Base-by-base conservation (phyloP, 2,888 invertebrate species). In the Protodeltote pygarga region DNA sequence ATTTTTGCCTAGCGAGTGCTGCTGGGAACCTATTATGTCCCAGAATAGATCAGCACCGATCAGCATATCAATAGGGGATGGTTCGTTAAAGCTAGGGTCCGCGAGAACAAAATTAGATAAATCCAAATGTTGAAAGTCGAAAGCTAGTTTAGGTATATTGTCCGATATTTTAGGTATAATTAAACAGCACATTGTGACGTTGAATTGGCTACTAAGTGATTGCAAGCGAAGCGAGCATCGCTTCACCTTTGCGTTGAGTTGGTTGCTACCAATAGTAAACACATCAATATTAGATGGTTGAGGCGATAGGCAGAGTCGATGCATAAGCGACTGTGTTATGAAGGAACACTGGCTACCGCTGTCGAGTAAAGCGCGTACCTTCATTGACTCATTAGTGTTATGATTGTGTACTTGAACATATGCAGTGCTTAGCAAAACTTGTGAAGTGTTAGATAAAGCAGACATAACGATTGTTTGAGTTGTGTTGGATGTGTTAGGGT, bases 41-140 rank as follows among this genome's bases (percentile, higher is more conserved):
- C 64, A 58, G 14, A 67, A 53, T 5, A 50, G 10, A 17, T 62
- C 62, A 3, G 58, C 42, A 3, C 63, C 57, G 11, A 61, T 54
- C 3, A 63, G 32, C 13, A 62, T 31, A 9, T 60, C 59, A 3
- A 58, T 40, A 4, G 29, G 1, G 2, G 45, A 38, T 11, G 60
- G 52, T 6, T 46, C 21, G 29, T 62, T 11, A 24, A 63, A 61
- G 3, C 3, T 40, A 9, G 53, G 54, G 23, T 65, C 59, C 13
- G 55, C 53, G 24, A 60, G 10, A 11, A 44, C 28, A 16, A 24
- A 14, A 1, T 35, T 20, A 13, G 40, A 25, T 10, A 49, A 21
- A 0, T 34, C 24, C 6, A 44, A 6, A 16, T 21, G 9, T 10
- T 16, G 24, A 10, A 34, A 33, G 17, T 50, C 25, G 5, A 35